Conservation (phyloP, 2,888 invertebrate species). For the Caenorhabditis sinica region DNA sequence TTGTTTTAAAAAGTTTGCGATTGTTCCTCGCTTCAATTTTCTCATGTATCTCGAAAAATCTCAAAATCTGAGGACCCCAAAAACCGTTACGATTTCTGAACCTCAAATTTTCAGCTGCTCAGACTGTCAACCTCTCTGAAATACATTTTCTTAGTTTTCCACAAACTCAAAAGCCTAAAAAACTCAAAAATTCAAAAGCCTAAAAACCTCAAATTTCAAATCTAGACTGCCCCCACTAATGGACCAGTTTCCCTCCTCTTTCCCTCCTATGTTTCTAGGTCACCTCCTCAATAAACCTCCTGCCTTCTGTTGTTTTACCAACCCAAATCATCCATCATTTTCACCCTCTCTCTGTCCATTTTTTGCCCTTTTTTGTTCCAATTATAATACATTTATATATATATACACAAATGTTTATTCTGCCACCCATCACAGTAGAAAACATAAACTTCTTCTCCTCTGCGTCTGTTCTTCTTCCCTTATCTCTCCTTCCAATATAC, state of each 20-base stretch:
- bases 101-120: too few relatives aligned
- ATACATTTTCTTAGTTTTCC: too few relatives aligned
- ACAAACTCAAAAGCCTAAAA: too few relatives aligned
- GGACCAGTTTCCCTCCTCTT: neutral
- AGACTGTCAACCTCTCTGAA: too few relatives aligned
- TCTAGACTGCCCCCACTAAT: neutral
- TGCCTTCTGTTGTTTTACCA: neutral
- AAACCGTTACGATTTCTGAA: too few relatives aligned
- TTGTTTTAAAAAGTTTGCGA: too few relatives aligned
- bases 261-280: neutral
- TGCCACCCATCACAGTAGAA: slow-evolving; percentile 21
- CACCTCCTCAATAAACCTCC: slow-evolving; percentile 7
- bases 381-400: neutral
- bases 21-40: too few relatives aligned
- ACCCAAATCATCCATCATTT: slow-evolving; percentile 13
- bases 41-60: too few relatives aligned
- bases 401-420: slow-evolving; percentile 46
- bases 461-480: slow-evolving; percentile 33
- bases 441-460: slow-evolving; percentile 45
- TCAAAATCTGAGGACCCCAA: too few relatives aligned
- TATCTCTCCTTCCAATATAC: slow-evolving; percentile 10
- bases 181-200: neutral
- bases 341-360: neutral
- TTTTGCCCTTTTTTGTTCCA: slow-evolving; percentile 10
- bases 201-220: neutral